Base-by-base conservation (phyloP, 2,797 vertebrate genomes). In the Onychomys arenicola region DNA sequence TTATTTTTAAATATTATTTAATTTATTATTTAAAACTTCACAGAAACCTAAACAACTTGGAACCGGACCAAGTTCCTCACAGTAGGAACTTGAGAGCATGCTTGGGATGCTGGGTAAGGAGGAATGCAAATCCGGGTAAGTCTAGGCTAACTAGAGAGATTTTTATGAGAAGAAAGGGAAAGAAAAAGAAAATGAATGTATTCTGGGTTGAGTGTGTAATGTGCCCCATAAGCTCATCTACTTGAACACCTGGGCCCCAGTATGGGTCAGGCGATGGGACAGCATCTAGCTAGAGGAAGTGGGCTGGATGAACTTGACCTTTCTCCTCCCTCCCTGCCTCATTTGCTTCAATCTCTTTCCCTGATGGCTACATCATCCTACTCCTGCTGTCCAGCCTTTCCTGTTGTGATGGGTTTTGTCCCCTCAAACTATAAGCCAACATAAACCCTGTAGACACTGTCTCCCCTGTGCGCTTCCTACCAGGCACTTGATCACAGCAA, bases 1-100 rank as follows among this genome's bases (percentile, higher is more conserved):
- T n/a, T n/a, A n/a, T n/a, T n/a, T n/a, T n/a, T n/a, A n/a, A n/a
- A n/a, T n/a, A n/a, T n/a, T n/a, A n/a, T n/a, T n/a, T n/a, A n/a
- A n/a, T n/a, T n/a, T n/a, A n/a, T n/a, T n/a, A n/a, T n/a, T n/a
- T n/a, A n/a, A n/a, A n/a, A n/a, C n/a, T n/a, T n/a, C n/a, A n/a
- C n/a, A n/a, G n/a, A n/a, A n/a, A n/a, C n/a, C n/a, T n/a, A n/a
- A n/a, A n/a, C n/a, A n/a, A n/a, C n/a, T n/a, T n/a, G n/a, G n/a
- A n/a, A n/a, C n/a, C n/a, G n/a, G n/a, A n/a, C n/a, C n/a, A n/a
- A n/a, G n/a, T n/a, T n/a, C n/a, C n/a, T n/a, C 9, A 0, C 0
- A 1, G 0, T 0, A 27, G 21, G 9, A 67, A 78, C 16, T 5
- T 21, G 12, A 9, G 34, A 55, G 34, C 11, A 14, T 37, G 9